A percentile compares a stretch with the other conserved stretches of the same genome.
Evolutionary conservation across 2,888 invertebrate species (phyloP).

Genomic region (Dynastes tityus): DNA sequence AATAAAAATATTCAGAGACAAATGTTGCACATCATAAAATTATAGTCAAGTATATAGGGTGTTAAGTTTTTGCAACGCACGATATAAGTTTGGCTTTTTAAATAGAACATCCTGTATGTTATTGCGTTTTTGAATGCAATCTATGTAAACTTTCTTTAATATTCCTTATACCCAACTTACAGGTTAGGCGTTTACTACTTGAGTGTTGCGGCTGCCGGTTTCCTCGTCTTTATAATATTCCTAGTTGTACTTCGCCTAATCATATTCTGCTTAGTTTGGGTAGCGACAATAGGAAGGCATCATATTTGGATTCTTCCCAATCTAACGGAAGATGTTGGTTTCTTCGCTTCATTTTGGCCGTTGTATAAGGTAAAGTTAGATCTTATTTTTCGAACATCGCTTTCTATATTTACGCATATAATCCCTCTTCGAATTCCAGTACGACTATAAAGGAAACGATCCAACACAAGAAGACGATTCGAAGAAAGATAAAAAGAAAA

Average conservation of each 20-base stretch:
- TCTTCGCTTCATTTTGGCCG: slow-evolving; percentile 99
- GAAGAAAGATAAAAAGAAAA: slow-evolving; percentile 76
- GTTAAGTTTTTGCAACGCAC: too few species aligned
- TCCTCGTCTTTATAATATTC: slow-evolving; percentile 93
- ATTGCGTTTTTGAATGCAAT: too few species aligned
- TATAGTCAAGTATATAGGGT: too few species aligned
- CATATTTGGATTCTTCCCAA: slow-evolving; percentile 99
- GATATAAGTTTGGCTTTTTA: too few species aligned
- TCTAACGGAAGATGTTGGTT: slow-evolving; percentile 98
- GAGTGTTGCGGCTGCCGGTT: slow-evolving; percentile 94
- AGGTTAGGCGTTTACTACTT: slow-evolving; percentile 97
- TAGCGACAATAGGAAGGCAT: slow-evolving; percentile 88
- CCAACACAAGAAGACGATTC: slow-evolving; percentile 65
- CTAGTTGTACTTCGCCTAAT: slow-evolving; percentile 91
- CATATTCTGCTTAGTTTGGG: slow-evolving; percentile 94
- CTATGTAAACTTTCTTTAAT: too few species aligned
- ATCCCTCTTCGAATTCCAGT: slow-evolving; percentile 71
- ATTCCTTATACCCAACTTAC: slow-evolving; percentile 55
- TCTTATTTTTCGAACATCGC: slow-evolving; percentile 10
- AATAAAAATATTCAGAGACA: too few species aligned
- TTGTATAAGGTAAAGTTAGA: slow-evolving; percentile 83
- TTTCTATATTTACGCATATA: not conserved
- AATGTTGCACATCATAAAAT: too few species aligned
- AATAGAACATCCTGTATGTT: too few species aligned
- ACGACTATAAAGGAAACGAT: slow-evolving; percentile 83